phyloP scores from a whole-genome alignment of 2,113 vertebrate genomes.

The Protobothrops mucrosquamatus region DNA sequence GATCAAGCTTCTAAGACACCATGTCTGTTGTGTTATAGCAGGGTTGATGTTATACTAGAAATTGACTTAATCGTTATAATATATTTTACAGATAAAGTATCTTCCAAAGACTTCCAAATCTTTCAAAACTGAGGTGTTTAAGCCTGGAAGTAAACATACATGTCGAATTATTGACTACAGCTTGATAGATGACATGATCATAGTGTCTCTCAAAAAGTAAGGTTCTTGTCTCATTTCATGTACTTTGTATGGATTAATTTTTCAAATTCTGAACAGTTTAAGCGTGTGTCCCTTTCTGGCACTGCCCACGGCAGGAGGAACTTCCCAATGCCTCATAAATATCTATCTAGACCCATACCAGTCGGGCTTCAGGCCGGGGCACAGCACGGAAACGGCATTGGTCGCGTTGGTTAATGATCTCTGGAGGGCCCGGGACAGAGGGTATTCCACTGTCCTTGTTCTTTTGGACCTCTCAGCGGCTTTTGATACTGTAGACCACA shows the following conservation, averaged over 20 bases:
- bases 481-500: too few relatives aligned
- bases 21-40: conserved; percentile 9
- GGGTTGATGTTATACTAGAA: neutral
- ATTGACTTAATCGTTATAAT: neutral
- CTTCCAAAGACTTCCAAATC: conserved; percentile 71
- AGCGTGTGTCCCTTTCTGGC: neutral
- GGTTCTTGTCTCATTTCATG: conserved; percentile 39
- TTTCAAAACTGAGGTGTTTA: conserved; percentile 68
- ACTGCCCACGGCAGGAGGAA: neutral
- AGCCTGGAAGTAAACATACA: conserved; percentile 72
- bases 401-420: too few relatives aligned
- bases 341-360: too few relatives aligned
- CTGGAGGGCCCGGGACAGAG: too few relatives aligned
- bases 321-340: neutral
- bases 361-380: too few relatives aligned
- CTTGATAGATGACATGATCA: conserved; percentile 83
- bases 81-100: conserved; percentile 76
- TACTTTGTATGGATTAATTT: neutral
- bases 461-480: too few relatives aligned
- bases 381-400: too few relatives aligned
- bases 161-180: conserved; percentile 88
- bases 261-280: neutral
- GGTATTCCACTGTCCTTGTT: too few relatives aligned
- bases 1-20: neutral
- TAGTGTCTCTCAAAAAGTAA: conserved; percentile 82